Evolutionary conservation across 1,140 invertebrate species (phyloP), one percentile per base, ranked within the genome.

Genomic region (Fopius arisanus): DNA sequence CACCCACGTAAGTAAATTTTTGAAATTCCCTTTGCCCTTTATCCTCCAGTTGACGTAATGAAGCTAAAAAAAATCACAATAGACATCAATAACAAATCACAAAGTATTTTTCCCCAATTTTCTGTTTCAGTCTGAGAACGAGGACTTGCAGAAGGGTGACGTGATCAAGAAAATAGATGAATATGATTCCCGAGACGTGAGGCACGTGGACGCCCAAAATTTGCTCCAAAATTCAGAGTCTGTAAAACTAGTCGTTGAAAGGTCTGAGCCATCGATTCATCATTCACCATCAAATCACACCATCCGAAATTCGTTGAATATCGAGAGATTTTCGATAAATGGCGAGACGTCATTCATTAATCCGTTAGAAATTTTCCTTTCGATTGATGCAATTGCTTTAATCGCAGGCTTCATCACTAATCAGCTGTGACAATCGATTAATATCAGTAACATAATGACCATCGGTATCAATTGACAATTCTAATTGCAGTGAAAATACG

Each of bases 121-220:
- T 73, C 76, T 79, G 66, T 88, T 86, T 0, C 88, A 94, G 93
- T 92, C 96, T 37, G 92, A 96, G 62, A 94, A 96, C 78, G 93
- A 93, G 40, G 92, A 94, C 76, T 91, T 98, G 54, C 90, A 94
- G 70, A 91, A 94, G 73, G 96, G 96, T 78, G 97, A 98, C 88
- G 92, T 97, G 80, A 94, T 98, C 79, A 91, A 93, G 73, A 95
- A 95, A 88, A 94, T 98, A 79, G 93, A 94, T 84, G 94, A 95
- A 79, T 95, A 94, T 86, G 95, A 97, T 87, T 91, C 94, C 67
- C 90, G 93, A 70, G 93, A 95, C 83, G 89, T 98, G 78, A 92
- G 94, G 79, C 96, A 98, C 84, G 93, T 96, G 87, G 95, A 97
- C 87, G 97, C 96, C 29, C 94, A 96, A 86, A 94, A 94, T 82